Evolutionary conservation across 2,888 invertebrate species (phyloP).

Genomic region (Pheosia tremula): DNA sequence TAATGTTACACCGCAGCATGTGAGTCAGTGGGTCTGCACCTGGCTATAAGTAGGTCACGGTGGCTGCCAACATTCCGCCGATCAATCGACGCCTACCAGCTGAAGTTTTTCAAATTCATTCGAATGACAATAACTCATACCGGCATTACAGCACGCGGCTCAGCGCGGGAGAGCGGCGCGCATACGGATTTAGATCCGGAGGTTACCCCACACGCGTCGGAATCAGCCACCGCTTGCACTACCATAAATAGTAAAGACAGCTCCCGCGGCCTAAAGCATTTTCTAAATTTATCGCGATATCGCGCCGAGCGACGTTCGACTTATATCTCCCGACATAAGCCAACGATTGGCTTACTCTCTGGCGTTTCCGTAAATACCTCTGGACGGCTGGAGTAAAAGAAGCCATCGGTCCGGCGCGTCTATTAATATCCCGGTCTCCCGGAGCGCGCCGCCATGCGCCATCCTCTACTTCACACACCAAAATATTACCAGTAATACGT

Average conservation of each 20-base stretch:
- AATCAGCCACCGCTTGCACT: constrained; percentile 64
- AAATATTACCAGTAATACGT: constrained; percentile 39
- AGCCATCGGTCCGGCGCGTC: constrained; percentile 48
- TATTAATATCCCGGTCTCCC: constrained; percentile 62
- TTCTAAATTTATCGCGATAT: constrained; percentile 72
- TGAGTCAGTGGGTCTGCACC: constrained; percentile 46
- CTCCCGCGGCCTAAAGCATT: constrained; percentile 67
- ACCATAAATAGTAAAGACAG: constrained; percentile 82
- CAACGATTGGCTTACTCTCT: constrained; percentile 40
- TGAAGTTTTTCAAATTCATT: constrained; percentile 35
- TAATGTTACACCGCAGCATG: constrained; percentile 33
- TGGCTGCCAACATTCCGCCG: constrained; percentile 51
- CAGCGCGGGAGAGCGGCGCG: constrained; percentile 25
- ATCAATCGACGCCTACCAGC: constrained; percentile 34
- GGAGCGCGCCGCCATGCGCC: constrained; percentile 38
- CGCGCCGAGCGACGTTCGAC: constrained; percentile 42
- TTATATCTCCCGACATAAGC: constrained; percentile 36
- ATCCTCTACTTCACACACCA: constrained; percentile 31
- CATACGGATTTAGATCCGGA: constrained; percentile 53
- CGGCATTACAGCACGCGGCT: constrained; percentile 18
- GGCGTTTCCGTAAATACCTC: constrained; percentile 61
- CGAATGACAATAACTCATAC: constrained; percentile 23
- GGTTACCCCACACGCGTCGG: constrained; percentile 63
- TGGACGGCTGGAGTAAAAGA: constrained; percentile 46
- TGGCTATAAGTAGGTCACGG: constrained; percentile 63